Base-by-base conservation (phyloP, 2,888 invertebrate genomes). In the Synergus umbraculus region DNA sequence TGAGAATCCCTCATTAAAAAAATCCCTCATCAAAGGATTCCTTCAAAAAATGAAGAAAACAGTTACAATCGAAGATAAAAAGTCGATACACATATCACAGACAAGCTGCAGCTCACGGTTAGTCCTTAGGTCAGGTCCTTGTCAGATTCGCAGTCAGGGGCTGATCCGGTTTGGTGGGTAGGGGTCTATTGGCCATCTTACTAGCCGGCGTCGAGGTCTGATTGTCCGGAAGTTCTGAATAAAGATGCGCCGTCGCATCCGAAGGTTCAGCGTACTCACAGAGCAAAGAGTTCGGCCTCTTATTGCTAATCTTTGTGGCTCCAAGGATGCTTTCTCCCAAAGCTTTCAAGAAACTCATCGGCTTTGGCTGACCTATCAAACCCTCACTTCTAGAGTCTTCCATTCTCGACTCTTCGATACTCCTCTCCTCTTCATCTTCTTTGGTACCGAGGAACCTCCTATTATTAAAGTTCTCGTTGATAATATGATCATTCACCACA, bases 131-230 rank as follows among this genome's bases (percentile, higher is more conserved):
- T 54, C n/a, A 73, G 46, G 69, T 80, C 77, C 66, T 80, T 82
- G 76, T 60, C 49, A 65, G 79, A 77, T 65, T 73, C 81, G 76
- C 73, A 76, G 43, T 76, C 78, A 67, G n/a, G 41, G 73, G 54
- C 83, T 90, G 92, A 78, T 94, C 91, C 22, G 96, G 95, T 89
- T 95, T 95, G 82, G 94, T 94, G 0, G 96, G 96, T 58, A 96
- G 92, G n/a, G 96, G 96, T 83, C 96, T 93, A 87, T 95, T 94
- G 44, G 95, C 93, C 95, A 95, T 95, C 86, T 93, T 94, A 43
- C 91, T 92, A 3, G 93, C 92, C n/a, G 93, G 92, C 49, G 93
- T 93, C 1, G 94, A 81, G 54, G 90, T 91, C 79, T 88, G 90
- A 46, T 92, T 92, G 76, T 93, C 93, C 82, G 93, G 93, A 79